phyloP scores from a whole-genome alignment of 2,113 vertebrate species.

The Dryoscopus gambensis region DNA sequence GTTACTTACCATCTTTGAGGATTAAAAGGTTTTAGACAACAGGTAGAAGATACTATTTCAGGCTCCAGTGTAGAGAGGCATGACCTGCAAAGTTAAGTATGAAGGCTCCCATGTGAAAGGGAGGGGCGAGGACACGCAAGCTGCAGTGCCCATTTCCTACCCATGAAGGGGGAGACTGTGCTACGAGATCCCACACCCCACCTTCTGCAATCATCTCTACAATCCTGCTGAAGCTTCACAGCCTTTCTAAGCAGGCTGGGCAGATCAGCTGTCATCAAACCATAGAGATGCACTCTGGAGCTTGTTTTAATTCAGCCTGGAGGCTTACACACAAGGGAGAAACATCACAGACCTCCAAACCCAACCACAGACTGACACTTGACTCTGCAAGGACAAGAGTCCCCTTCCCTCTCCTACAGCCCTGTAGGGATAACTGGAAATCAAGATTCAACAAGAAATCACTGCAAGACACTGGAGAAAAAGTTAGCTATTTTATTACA shows the following conservation, averaged over 20 bases:
- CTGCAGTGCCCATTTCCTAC: background rate
- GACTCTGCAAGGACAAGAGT: background rate
- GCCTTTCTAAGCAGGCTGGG: background rate
- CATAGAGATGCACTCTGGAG: background rate
- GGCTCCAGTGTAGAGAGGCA: background rate
- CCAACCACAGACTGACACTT: background rate
- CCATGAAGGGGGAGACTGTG: background rate
- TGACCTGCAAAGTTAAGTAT: background rate
- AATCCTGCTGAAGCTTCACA: background rate
- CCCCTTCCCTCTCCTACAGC: background rate
- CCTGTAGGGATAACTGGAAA: background rate
- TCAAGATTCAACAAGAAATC: background rate
- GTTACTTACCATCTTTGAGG: background rate
- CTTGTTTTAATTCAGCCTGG: background rate
- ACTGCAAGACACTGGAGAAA: background rate
- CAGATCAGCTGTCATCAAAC: background rate
- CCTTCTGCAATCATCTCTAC: background rate
- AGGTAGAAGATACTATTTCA: background rate
- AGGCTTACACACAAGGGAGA: background rate
- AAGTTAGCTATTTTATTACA: slow-evolving; percentile 64
- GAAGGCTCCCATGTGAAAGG: background rate
- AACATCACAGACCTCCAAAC: background rate
- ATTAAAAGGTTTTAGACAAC: background rate
- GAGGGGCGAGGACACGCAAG: background rate
- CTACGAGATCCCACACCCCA: fast-evolving